Conservation (phyloP, 2,113 vertebrate species). For the Sinocyclocheilus rhinocerous region DNA sequence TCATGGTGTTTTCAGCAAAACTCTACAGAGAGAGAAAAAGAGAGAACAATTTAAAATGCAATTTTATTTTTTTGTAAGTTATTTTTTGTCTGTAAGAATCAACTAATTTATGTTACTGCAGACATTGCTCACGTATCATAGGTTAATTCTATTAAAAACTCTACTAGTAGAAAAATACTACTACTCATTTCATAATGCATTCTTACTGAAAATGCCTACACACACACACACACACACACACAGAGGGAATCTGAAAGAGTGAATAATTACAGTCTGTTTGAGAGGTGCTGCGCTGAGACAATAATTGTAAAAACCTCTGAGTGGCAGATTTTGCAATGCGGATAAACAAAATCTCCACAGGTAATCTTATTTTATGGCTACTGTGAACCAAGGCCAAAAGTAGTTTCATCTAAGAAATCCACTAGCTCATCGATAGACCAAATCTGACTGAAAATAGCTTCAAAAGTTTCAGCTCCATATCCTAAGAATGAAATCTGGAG, state of each 20-base stretch:
- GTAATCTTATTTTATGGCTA: conserved; percentile 18
- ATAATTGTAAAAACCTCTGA: conserved; percentile 16
- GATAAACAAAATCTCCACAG: conserved; percentile 29
- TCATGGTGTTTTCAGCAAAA: conserved; percentile 99
- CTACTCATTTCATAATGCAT: background rate
- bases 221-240: background rate
- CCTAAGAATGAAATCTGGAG: conserved; percentile 1
- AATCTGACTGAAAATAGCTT: background rate
- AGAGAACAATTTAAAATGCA: background rate
- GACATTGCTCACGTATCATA: background rate
- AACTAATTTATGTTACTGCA: background rate
- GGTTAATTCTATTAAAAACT: conserved; percentile 32
- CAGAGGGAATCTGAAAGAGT: background rate
- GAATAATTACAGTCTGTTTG: conserved; percentile 14
- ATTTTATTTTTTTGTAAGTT: too few relatives aligned
- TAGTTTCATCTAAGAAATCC: background rate
- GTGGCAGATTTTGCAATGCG: conserved; percentile 29
- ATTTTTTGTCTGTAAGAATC: background rate
- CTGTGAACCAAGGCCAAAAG: conserved; percentile 13
- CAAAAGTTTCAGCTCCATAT: background rate
- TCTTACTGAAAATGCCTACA: background rate
- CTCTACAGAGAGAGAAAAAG: conserved; percentile 83
- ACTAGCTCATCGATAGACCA: too few relatives aligned
- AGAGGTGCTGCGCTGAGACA: conserved; percentile 34
- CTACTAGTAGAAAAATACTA: too few relatives aligned